Conservation (phyloP, 2,113 vertebrate species). For the Arizona elegans region DNA sequence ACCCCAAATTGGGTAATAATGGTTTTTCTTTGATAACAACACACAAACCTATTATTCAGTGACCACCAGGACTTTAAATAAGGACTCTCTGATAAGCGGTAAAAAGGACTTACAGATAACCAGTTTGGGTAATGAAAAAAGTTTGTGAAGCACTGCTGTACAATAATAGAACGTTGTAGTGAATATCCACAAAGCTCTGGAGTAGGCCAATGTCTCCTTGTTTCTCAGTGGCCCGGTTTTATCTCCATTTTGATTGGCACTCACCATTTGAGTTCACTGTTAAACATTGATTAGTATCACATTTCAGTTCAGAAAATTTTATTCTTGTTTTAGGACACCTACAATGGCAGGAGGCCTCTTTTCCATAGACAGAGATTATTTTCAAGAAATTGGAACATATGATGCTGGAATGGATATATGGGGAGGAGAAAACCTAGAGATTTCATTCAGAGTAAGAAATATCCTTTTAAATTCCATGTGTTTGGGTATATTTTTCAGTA, state of each 20-base stretch:
- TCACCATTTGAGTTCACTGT: background rate
- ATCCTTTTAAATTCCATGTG: constrained; percentile 13
- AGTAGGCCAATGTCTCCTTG: background rate
- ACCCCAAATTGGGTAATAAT: background rate
- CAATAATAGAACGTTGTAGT: background rate
- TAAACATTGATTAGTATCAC: background rate
- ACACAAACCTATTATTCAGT: background rate
- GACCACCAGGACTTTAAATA: background rate
- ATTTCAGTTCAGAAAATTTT: background rate
- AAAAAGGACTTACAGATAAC: background rate
- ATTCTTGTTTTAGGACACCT: constrained; percentile 80
- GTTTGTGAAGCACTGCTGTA: background rate
- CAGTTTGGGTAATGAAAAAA: background rate
- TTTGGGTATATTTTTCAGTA: background rate
- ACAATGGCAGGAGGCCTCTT: constrained; percentile 99
- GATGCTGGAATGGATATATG: constrained; percentile 99
- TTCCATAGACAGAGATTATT: constrained; percentile 98
- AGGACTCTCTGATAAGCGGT: background rate
- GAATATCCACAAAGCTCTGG: background rate
- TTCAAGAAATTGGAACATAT: constrained; percentile 97
- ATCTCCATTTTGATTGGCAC: background rate
- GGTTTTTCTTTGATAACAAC: background rate
- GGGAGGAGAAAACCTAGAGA: constrained; percentile 99
- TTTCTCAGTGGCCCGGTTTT: background rate
- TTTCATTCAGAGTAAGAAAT: constrained; percentile 91